A percentile compares a stretch with the other conserved stretches of the same genome.
phyloP scores from a whole-genome alignment of 2,888 invertebrate genomes.

The Drosophila paracracens region DNA sequence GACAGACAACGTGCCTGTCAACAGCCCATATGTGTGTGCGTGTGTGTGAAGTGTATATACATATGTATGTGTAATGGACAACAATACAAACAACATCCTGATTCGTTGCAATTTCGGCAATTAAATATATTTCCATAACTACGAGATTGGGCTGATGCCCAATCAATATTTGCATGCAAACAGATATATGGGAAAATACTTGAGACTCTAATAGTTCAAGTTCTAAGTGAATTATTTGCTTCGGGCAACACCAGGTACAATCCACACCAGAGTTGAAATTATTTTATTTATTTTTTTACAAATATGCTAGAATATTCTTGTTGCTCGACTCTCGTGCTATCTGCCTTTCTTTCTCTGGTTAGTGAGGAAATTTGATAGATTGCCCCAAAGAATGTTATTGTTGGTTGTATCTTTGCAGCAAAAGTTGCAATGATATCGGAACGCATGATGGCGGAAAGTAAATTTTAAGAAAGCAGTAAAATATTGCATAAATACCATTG shows the following conservation, averaged over 20 bases:
- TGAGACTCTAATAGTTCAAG: neutral
- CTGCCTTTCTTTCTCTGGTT: neutral
- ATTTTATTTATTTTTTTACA: neutral
- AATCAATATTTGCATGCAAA: neutral
- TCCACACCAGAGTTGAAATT: neutral
- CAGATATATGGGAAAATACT: neutral
- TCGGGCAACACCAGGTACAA: neutral
- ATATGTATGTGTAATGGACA: constrained; percentile 3
- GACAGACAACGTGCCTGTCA: constrained; percentile 16
- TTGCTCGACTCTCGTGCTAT: neutral
- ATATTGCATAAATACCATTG: neutral
- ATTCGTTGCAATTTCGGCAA: constrained; percentile 7
- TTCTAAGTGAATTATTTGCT: neutral
- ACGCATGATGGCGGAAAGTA: neutral
- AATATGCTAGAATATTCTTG: neutral
- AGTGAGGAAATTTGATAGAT: neutral
- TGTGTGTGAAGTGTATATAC: neutral
- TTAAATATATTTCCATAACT: constrained; percentile 12
- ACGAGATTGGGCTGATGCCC: neutral
- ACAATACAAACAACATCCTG: constrained; percentile 23
- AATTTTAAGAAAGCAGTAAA: neutral
- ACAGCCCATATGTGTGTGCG: neutral
- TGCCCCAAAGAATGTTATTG: neutral
- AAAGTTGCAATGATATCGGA: neutral
- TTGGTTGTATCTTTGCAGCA: neutral